These are phyloP conservation scores for Turnix velox DNA, from an alignment of 2,113 vertebrate species.

Conservation along the genomic window DNA sequence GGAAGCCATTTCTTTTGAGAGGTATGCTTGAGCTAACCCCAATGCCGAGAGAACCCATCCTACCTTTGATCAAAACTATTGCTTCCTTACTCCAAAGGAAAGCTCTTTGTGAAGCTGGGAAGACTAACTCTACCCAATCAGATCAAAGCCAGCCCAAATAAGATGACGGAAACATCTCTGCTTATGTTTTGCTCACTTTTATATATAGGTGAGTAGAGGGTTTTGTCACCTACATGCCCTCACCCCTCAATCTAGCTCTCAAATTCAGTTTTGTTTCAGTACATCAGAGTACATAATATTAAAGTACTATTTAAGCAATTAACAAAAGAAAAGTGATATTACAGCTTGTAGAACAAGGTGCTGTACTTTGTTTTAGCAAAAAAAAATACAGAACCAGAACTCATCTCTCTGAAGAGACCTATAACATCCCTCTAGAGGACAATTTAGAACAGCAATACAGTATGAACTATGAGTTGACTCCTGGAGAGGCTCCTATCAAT, in stretches of 20 bases:
- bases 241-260: neutral
- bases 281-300: neutral
- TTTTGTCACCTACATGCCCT: neutral
- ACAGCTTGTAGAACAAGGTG: neutral
- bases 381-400: neutral
- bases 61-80: neutral
- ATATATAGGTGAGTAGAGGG: neutral
- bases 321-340: neutral
- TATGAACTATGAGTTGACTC: constrained; percentile 2
- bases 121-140: neutral
- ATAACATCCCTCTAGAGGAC: neutral
- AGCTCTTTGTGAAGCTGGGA: neutral
- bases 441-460: neutral
- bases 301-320: neutral
- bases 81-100: neutral
- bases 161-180: neutral
- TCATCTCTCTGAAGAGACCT: neutral
- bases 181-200: neutral
- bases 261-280: neutral
- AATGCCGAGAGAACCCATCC: neutral
- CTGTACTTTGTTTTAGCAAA: neutral
- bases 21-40: neutral
- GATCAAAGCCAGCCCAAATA: neutral
- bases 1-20: neutral
- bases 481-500: neutral